Conservation (phyloP, 2,888 invertebrate species). For the Caenorhabditis sp. region DNA sequence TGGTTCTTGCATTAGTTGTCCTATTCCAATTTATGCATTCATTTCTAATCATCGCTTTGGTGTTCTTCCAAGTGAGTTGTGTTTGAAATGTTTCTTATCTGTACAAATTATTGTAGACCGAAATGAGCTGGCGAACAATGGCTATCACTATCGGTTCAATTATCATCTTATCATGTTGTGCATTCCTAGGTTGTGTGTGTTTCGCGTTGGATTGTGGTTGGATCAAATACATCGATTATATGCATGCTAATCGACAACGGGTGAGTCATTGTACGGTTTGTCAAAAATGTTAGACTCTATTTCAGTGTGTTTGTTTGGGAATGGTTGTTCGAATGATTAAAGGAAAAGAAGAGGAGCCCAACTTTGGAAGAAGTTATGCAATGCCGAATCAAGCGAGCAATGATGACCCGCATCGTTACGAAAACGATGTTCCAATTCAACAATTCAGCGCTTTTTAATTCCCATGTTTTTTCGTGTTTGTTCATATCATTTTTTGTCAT, state of each 20-base stretch:
- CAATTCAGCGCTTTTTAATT: constrained; percentile 62
- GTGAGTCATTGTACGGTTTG: too few relatives aligned
- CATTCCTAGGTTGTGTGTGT: constrained; percentile 51
- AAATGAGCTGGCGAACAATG: constrained; percentile 42
- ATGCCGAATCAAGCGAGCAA: constrained; percentile 35
- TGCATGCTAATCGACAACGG: constrained; percentile 48
- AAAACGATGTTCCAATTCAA: constrained; percentile 58
- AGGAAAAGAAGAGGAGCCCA: constrained; percentile 6
- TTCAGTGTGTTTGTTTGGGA: constrained; percentile 35
- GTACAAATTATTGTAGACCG: constrained; percentile 20
- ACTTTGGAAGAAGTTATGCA: constrained; percentile 47
- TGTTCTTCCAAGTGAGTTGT: constrained; percentile 60
- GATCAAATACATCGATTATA: constrained; percentile 65
- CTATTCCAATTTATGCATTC: constrained; percentile 59
- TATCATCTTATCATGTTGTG: constrained; percentile 52
- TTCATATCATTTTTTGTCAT: background rate
- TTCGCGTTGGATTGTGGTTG: constrained; percentile 55
- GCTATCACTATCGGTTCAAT: constrained; percentile 46
- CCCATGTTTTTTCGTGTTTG: background rate
- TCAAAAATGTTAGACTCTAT: background rate
- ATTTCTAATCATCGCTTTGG: constrained; percentile 47
- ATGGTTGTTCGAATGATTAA: constrained; percentile 32
- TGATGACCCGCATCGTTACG: constrained; percentile 41
- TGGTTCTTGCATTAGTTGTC: constrained; percentile 49
- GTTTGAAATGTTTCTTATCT: background rate